phyloP scores from a whole-genome alignment of 2,888 invertebrate species.

The Mesorhabditis spiculigera region DNA sequence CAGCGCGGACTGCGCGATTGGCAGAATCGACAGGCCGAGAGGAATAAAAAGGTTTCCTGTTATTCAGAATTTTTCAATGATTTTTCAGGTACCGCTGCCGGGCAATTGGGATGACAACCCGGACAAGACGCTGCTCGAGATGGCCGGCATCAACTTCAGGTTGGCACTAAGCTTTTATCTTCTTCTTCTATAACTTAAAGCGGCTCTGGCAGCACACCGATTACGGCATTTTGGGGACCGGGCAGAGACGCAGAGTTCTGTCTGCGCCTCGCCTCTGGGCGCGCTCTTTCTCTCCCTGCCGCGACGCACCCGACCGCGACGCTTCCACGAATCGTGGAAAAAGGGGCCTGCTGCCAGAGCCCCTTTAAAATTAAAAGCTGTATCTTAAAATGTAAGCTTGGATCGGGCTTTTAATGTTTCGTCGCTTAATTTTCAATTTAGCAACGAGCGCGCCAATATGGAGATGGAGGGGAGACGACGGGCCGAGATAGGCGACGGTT shows the following conservation, averaged over 20 bases:
- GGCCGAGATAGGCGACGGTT: background rate
- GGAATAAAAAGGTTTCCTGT: constrained; percentile 70
- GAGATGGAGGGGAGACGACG: constrained; percentile 22
- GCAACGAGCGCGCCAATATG: constrained; percentile 34
- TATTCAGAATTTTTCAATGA: background rate
- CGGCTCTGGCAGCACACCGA: too few species aligned
- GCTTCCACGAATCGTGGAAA: too few species aligned
- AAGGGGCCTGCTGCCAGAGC: too few species aligned
- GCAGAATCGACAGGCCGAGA: constrained; percentile 84
- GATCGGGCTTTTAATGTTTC: too few species aligned
- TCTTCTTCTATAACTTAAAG: too few species aligned
- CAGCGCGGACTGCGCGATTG: constrained; percentile 86
- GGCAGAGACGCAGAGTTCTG: too few species aligned
- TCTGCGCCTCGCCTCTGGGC: too few species aligned
- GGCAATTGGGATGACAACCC: constrained; percentile 94
- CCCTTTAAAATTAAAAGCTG: too few species aligned
- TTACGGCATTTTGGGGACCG: too few species aligned
- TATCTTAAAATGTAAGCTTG: too few species aligned
- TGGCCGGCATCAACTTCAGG: constrained; percentile 69
- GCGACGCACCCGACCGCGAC: too few species aligned
- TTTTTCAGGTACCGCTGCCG: constrained; percentile 71
- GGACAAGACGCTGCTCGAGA: constrained; percentile 81
- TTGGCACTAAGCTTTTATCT: background rate
- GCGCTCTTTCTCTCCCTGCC: too few species aligned
- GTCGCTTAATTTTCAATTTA: constrained; percentile 6